Evolutionary conservation across 2,113 vertebrate genomes (phyloP), one percentile per base, ranked within the genome.

Genomic region (Phyllostomus discolor): DNA sequence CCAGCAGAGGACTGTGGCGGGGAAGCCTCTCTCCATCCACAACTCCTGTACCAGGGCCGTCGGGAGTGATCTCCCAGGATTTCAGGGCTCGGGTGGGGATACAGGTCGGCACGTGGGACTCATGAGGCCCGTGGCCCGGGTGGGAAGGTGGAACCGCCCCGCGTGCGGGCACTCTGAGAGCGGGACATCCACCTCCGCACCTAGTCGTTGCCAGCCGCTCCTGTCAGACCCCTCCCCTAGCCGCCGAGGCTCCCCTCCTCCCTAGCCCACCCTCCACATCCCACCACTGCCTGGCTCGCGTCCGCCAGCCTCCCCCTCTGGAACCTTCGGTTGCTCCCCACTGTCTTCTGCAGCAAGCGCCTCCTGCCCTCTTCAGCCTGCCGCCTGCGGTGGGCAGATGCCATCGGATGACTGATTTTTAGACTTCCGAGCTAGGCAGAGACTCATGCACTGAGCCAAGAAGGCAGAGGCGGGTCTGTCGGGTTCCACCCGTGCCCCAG

Each of bases 171-270:
- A 75, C n/a, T 35, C 43, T 2, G 16, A 33, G 26, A 31, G 31
- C 43, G 1, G 10, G 15, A 28, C 0, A 3, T 24, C 26, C 41
- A 9, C 54, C 10, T n/a, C 1, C 38, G 20, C n/a, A 2, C 66
- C 41, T 10, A 2, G 11, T 1, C 67, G n/a, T 0, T 2, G 46
- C 38, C n/a, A n/a, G 52, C 31, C 6, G 4, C 66, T 38, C n/a
- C 35, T n/a, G 38, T 16, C 50, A 7, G 2, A 38, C 4, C n/a
- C 48, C n/a, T 10, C 22, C 26, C 73, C 50, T 14, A 26, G 43
- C 54, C 4, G 26, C 41, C 76, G 35, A 41, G 14, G 19, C 54
- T 19, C 26, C 1, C n/a, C 41, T n/a, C 11, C 33, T 33, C 26
- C 31, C 17, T 28, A 14, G 67, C 20, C 19, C 4, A 12, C 15